Evolutionary conservation across 2,113 vertebrate genomes (phyloP).

Genomic region (Pelmatolapia mariae): DNA sequence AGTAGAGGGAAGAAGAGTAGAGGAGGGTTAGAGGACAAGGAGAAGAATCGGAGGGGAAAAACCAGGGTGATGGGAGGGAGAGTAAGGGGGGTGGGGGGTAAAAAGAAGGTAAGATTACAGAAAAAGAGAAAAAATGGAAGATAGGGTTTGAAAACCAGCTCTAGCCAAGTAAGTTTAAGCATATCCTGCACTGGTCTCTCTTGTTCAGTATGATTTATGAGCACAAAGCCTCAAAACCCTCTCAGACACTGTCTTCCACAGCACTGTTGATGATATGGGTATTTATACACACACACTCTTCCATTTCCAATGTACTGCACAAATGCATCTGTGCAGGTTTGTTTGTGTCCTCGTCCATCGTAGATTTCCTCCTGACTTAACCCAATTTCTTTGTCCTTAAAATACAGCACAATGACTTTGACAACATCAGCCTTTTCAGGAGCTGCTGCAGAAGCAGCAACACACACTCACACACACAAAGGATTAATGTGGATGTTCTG

Average conservation of each 20-base stretch:
- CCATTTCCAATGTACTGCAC: background rate
- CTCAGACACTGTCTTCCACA: conserved; percentile 28
- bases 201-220: conserved; percentile 54
- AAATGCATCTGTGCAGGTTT: background rate
- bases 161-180: conserved; percentile 1
- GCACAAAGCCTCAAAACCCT: conserved; percentile 25
- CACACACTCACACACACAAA: background rate
- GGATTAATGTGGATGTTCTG: background rate
- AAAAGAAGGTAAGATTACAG: background rate
- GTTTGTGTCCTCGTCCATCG: background rate
- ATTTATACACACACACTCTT: conserved; percentile 38
- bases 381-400: conserved; percentile 31
- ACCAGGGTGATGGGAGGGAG: background rate
- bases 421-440: background rate
- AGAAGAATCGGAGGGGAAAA: background rate
- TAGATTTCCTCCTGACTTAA: conserved; percentile 20
- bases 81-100: background rate
- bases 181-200: background rate
- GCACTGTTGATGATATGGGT: conserved; percentile 41
- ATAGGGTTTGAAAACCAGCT: background rate
- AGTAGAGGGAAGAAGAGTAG: background rate
- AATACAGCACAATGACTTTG: conserved; percentile 26
- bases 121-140: background rate
- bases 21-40: conserved; percentile 26
- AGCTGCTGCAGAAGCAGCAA: background rate